Base-by-base conservation (phyloP, 2,888 invertebrate species). In the Heliothis peltigera region DNA sequence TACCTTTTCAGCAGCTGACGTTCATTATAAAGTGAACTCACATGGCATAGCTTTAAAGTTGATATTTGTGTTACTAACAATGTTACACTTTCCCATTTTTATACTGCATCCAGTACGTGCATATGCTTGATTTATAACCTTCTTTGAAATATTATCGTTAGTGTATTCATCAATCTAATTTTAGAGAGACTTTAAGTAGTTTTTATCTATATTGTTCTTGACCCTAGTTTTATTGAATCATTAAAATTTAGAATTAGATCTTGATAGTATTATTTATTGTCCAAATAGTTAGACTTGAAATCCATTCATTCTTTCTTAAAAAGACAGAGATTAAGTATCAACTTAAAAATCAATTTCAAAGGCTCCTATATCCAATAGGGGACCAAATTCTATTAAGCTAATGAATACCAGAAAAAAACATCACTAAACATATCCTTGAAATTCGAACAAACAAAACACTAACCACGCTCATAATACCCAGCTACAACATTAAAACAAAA, bases 131-230 rank as follows among this genome's bases (percentile, higher is more conserved):
- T 73, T 75, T 75, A 73, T 75, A 47, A 64, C 60, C 70, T 44
- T 7, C 74, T 73, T 73, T 73, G 70, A 73, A 70, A 75, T 74
- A 64, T 75, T 70, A 73, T 73, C 65, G 39, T 46, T 48, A 39
- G 53, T 57, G 39, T 54, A 75, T 73, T 69, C 48, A 73, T 73
- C 70, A 70, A 65, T 75, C 65, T 75, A 60, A 65, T 58, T 73
- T 70, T 57, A 65, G 60, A 54, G 35, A 39, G 65, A 57, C 49
- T 70, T 61, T 61, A 75, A 70, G 70, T 75, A 60, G 42, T 70
- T 47, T 15, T 64, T 73, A 73, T 73, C 73, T 73, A 54, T 57
- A 75, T 65, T 43, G 56, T 73, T 48, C 60, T 53, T 52, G 70
- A 70, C 56, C 54, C 53, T 43, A 62, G 74, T 74, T 74, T 72